Evolutionary conservation across 53 echinoderm and acorn worm species (phyloP).

Genomic region (Luidia sarsii): DNA sequence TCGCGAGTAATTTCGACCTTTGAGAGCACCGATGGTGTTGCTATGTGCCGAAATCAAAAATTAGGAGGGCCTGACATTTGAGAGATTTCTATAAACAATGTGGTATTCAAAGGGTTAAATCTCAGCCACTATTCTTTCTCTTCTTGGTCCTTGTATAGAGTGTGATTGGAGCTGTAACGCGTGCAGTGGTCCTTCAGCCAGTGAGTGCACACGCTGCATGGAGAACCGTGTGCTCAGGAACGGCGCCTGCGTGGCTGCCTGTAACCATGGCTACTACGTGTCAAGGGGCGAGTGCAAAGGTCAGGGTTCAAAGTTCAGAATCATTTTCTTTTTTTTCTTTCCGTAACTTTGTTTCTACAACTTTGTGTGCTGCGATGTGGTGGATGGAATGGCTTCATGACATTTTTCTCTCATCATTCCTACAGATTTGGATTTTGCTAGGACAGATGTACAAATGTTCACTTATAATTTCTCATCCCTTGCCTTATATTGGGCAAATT

Average conservation of each 20-base stretch:
- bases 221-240: slow-evolving; percentile 69
- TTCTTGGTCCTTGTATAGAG: slow-evolving; percentile 68
- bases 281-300: slow-evolving; percentile 77
- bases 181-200: slow-evolving; percentile 83
- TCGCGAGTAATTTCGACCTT: too few relatives aligned
- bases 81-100: too few relatives aligned
- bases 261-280: slow-evolving; percentile 76
- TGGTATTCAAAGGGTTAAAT: too few relatives aligned
- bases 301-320: slow-evolving; percentile 36
- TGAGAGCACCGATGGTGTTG: too few relatives aligned
- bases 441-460: too few relatives aligned
- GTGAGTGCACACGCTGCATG: slow-evolving; percentile 87
- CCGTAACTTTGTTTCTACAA: neutral
- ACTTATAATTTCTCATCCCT: too few relatives aligned
- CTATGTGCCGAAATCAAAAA: too few relatives aligned
- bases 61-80: too few relatives aligned
- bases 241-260: slow-evolving; percentile 76
- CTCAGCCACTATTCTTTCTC: too few relatives aligned
- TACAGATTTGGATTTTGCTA: too few relatives aligned
- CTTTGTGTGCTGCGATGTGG: neutral
- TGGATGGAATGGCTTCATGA: neutral
- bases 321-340: neutral
- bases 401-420: too few relatives aligned
- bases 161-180: slow-evolving; percentile 98
- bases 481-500: too few relatives aligned